A percentile compares a stretch with the other conserved stretches of the same genome.
Evolutionary conservation across 2,797 vertebrate species (phyloP).

Genomic region (Myiothlypis coronata): DNA sequence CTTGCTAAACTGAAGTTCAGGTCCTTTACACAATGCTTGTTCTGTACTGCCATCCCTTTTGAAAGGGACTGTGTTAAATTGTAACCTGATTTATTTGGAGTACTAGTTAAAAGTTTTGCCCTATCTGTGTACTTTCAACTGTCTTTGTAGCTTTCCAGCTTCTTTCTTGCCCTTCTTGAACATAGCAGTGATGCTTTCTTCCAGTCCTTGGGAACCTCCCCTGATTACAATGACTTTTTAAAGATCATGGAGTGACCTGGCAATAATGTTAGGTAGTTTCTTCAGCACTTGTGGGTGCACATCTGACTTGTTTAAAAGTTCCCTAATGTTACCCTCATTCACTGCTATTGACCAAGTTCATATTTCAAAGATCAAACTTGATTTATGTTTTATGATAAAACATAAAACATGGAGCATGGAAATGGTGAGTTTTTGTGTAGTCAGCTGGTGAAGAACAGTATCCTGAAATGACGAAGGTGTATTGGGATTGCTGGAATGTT

Average conservation of each 20-base stretch:
- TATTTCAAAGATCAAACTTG: not conserved
- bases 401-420: not conserved
- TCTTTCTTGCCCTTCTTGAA: not conserved
- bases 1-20: not conserved
- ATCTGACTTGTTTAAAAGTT: not conserved
- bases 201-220: not conserved
- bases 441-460: not conserved
- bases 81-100: not conserved
- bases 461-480: not conserved
- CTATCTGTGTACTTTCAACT: not conserved
- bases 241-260: not conserved
- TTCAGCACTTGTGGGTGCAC: not conserved
- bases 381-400: not conserved
- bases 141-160: not conserved
- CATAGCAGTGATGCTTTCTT: not conserved
- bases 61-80: not conserved
- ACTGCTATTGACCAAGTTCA: not conserved
- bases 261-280: not conserved
- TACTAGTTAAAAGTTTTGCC: not conserved
- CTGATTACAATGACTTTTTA: not conserved
- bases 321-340: not conserved
- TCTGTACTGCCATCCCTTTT: not conserved
- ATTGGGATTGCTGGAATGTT: not conserved
- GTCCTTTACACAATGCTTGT: not conserved
- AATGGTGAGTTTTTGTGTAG: not conserved